Evolutionary conservation across 2,888 invertebrate genomes (phyloP).

Genomic region (Allolobophora icterica): DNA sequence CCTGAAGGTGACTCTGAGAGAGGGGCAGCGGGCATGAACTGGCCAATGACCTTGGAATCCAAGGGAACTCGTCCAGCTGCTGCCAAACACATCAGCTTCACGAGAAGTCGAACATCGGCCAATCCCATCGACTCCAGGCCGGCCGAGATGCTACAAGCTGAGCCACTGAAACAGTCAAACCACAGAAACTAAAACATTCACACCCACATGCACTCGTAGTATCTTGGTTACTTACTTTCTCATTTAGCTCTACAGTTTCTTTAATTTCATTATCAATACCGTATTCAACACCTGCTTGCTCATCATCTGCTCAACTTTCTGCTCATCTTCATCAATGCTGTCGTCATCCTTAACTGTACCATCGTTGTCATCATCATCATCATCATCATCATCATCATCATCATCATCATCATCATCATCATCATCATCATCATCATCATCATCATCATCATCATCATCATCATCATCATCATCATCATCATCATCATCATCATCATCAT

Average conservation of each 20-base stretch:
- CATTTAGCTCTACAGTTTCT: not conserved
- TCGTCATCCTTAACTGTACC: not conserved
- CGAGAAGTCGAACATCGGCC: conserved; percentile 71
- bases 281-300: not conserved
- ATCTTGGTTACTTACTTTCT: not conserved
- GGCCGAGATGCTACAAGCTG: conserved; percentile 66
- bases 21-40: conserved; percentile 5
- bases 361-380: not conserved
- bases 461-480: not conserved
- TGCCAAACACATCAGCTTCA: conserved; percentile 71
- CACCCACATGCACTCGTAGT: not conserved
- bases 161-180: conserved; percentile 58
- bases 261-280: not conserved
- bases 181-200: not conserved
- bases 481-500: not conserved
- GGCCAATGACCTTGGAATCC: not conserved
- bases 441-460: conserved; percentile 2
- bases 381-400: too few relatives aligned
- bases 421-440: not conserved
- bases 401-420: not conserved
- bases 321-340: not conserved
- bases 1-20: not conserved
- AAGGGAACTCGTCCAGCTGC: conserved; percentile 60
- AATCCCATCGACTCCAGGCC: conserved; percentile 69
- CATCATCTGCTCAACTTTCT: not conserved